These are phyloP conservation scores for Platycnemis pennipes DNA, from an alignment of 2,888 invertebrate species.

Conservation along the genomic window DNA sequence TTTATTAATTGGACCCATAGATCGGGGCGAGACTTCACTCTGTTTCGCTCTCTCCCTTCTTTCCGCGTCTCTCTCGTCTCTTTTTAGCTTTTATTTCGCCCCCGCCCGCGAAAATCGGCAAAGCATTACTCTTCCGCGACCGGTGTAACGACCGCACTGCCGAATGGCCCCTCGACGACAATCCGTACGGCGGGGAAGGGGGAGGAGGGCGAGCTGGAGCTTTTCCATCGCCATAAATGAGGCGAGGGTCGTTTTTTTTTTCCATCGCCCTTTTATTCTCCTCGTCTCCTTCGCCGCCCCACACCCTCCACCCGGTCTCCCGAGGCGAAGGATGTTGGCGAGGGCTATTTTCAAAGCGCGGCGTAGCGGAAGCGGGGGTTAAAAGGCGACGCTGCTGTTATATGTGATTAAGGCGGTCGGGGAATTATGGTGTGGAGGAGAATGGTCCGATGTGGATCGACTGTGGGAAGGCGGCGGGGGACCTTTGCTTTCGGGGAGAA, in stretches of 20 bases:
- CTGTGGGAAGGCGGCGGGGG: not conserved
- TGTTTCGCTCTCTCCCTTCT: not conserved
- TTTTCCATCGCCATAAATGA: slow-evolving; percentile 7
- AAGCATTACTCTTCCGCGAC: slow-evolving; percentile 6
- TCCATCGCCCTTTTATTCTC: not conserved
- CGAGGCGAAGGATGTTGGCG: not conserved
- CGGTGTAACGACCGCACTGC: not conserved
- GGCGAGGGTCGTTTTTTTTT: not conserved
- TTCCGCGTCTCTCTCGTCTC: not conserved
- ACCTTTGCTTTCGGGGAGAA: no score
- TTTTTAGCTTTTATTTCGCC: not conserved
- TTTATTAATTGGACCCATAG: slow-evolving; percentile 28
- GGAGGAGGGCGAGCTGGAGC: not conserved
- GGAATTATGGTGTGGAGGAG: not conserved
- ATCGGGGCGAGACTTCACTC: not conserved
- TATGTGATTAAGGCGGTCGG: slow-evolving; percentile 1
- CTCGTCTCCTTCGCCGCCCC: not conserved
- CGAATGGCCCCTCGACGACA: not conserved
- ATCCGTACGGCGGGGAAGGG: not conserved
- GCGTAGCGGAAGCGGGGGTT: not conserved
- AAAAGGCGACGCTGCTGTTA: not conserved
- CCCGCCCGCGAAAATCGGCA: not conserved
- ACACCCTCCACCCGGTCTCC: not conserved
- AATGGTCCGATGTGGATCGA: not conserved
- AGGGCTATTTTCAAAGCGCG: not conserved